phyloP scores from a whole-genome alignment of 2,888 invertebrate genomes.

The Caenorhabditis becei region DNA sequence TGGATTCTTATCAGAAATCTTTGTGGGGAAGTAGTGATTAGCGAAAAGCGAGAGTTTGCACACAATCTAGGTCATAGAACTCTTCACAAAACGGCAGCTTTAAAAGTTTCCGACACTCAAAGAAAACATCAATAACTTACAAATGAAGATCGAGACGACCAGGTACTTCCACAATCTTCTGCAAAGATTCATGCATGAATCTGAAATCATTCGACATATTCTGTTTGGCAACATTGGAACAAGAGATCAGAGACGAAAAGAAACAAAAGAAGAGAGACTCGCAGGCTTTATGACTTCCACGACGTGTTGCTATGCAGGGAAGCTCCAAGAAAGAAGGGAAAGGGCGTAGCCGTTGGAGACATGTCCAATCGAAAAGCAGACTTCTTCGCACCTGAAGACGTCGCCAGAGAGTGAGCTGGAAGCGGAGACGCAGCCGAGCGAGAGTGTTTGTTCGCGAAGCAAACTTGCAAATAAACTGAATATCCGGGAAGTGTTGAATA shows the following conservation, averaged over 20 bases:
- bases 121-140: no score
- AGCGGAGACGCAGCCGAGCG: conserved; percentile 2
- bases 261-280: conserved; percentile 11
- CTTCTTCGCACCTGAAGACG: conserved; percentile 58
- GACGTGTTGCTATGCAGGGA: conserved; percentile 27
- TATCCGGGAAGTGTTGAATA: conserved; percentile 41
- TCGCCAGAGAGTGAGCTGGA: conserved; percentile 15
- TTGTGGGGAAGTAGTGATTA: no score
- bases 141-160: conserved; percentile 14
- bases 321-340: conserved; percentile 19
- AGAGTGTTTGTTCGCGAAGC: conserved; percentile 46
- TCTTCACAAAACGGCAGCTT: no score
- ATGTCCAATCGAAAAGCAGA: conserved; percentile 20
- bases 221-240: conserved; percentile 6
- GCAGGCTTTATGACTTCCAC: conserved; percentile 12
- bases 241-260: not conserved
- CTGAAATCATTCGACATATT: conserved; percentile 16
- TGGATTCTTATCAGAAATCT: no score
- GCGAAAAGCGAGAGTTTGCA: no score
- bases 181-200: conserved; percentile 60
- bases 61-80: no score
- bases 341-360: conserved; percentile 42
- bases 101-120: no score
- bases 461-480: conserved; percentile 53
- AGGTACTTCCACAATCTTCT: conserved; percentile 46